Evolutionary conservation across 2,797 vertebrate species (phyloP).

Genomic region (Coccyzus lansbergi): DNA sequence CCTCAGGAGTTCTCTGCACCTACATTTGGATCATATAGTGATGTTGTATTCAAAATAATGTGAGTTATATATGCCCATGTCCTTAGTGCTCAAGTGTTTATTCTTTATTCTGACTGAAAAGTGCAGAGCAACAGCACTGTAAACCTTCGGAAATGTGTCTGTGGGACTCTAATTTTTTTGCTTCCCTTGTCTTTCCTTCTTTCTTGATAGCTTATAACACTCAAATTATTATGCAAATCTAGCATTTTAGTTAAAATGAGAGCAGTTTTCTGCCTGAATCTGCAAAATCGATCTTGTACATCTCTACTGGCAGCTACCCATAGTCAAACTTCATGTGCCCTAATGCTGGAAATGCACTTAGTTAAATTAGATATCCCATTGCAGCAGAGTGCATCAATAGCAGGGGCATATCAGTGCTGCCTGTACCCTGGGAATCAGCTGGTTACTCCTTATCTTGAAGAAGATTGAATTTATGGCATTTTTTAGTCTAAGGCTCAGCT

Average conservation of each 20-base stretch:
- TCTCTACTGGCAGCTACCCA: constrained; percentile 49
- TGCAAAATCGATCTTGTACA: constrained; percentile 58
- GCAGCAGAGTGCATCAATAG: constrained; percentile 1
- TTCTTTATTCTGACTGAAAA: constrained; percentile 28
- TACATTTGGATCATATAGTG: not conserved
- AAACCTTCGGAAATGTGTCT: constrained; percentile 37
- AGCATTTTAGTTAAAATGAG: constrained; percentile 33
- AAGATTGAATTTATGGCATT: constrained; percentile 59
- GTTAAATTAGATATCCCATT: constrained; percentile 35
- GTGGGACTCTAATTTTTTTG: not conserved
- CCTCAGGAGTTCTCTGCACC: not conserved
- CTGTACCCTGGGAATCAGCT: not conserved
- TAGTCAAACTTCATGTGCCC: not conserved
- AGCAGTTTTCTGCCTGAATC: constrained; percentile 56
- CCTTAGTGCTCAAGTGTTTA: not conserved
- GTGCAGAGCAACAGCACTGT: not conserved
- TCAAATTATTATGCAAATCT: constrained; percentile 38
- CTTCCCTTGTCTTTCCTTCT: constrained; percentile 43
- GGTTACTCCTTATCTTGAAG: constrained; percentile 33
- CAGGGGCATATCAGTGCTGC: not conserved
- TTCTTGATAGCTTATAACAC: constrained; percentile 25
- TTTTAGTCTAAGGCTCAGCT: constrained; percentile 53
- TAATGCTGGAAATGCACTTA: constrained; percentile 51
- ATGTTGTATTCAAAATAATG: not conserved
- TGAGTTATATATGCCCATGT: not conserved